Conservation (phyloP, 2,113 vertebrate genomes). For the Lepisosteus oculatus region DNA sequence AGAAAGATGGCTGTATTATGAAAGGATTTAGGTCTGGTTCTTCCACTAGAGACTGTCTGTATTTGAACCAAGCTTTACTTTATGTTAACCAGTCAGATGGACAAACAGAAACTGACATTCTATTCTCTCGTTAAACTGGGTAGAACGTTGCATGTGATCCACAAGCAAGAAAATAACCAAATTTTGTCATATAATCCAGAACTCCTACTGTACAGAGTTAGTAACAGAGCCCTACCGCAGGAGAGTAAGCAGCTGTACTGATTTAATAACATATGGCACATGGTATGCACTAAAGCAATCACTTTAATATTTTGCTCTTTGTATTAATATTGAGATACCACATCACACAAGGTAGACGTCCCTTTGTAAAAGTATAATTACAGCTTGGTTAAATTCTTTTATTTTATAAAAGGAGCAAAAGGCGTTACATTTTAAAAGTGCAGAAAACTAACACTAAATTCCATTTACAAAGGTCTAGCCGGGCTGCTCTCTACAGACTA, state of each 20-base stretch:
- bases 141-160: background rate
- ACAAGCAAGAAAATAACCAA: too few species aligned
- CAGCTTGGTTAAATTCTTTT: slow-evolving; percentile 37
- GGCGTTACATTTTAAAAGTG: slow-evolving; percentile 30
- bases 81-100: background rate
- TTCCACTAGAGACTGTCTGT: too few species aligned
- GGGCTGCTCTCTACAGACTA: slow-evolving; percentile 25
- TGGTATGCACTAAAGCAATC: slow-evolving; percentile 28
- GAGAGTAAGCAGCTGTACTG: slow-evolving; percentile 35
- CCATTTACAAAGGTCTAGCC: slow-evolving; percentile 39
- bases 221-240: slow-evolving; percentile 17
- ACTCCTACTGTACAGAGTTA: too few species aligned
- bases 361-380: slow-evolving; percentile 43
- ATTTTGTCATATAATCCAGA: too few species aligned
- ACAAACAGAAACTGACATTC: background rate
- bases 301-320: slow-evolving; percentile 41
- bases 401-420: slow-evolving; percentile 30
- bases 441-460: slow-evolving; percentile 25
- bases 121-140: background rate
- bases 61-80: background rate
- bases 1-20: too few species aligned
- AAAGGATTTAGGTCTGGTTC: too few species aligned
- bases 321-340: slow-evolving; percentile 50
- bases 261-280: slow-evolving; percentile 31
- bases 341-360: slow-evolving; percentile 41